phyloP scores from a whole-genome alignment of 2,113 vertebrate genomes.

The Monarcha castaneiventris region DNA sequence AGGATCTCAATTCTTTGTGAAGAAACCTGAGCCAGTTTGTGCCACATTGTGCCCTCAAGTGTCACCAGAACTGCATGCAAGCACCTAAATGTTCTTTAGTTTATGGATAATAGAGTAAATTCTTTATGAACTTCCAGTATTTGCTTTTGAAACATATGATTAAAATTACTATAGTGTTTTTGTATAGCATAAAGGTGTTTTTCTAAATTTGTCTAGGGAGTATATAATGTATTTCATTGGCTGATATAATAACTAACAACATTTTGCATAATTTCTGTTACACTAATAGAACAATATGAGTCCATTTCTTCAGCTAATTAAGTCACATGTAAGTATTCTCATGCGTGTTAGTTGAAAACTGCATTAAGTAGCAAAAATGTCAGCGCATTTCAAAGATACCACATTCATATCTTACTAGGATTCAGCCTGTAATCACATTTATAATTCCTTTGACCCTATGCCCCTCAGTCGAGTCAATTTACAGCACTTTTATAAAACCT shows the following conservation, averaged over 20 bases:
- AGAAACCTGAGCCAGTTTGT: background rate
- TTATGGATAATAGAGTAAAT: background rate
- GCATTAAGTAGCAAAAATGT: background rate
- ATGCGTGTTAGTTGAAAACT: background rate
- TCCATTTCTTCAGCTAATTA: slow-evolving; percentile 1
- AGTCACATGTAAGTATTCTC: background rate
- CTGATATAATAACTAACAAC: background rate
- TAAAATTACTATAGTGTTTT: background rate
- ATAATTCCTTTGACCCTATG: background rate
- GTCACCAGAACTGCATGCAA: background rate
- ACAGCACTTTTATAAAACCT: background rate
- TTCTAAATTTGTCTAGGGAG: background rate
- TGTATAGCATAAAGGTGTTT: background rate
- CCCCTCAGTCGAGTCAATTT: background rate
- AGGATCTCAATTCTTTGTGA: background rate
- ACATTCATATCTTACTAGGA: background rate
- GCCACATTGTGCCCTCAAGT: background rate
- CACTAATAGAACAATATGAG: background rate
- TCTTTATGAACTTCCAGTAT: background rate
- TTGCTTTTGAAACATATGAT: background rate
- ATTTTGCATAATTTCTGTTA: background rate
- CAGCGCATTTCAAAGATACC: background rate
- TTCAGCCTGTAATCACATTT: background rate
- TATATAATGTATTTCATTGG: background rate
- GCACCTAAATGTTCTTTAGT: background rate